Evolutionary conservation across 2,888 invertebrate species (phyloP), one percentile per base, ranked within the genome.

Genomic region (Hylaea fasciaria): DNA sequence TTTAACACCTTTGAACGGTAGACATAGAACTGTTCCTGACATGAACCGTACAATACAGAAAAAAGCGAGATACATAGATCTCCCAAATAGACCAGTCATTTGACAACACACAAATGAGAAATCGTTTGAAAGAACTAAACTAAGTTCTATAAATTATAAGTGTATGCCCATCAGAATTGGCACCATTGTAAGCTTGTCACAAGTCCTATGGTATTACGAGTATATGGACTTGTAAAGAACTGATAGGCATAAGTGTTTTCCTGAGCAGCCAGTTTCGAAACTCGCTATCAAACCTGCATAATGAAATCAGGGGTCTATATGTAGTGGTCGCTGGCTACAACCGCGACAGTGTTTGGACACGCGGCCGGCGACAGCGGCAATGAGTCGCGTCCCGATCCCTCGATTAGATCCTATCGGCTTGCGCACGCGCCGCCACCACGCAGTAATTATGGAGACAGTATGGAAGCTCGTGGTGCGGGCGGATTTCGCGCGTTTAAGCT

Each of bases 261-360:
- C 10, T 37, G 12, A 37, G 37, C n/a, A 3, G 10, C 37, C 37
- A 37, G 40, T 16, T 16, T 9, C 14, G 13, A 47, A 47, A 16
- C 14, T 16, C 11, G 3, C 16, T 16, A 47, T 35, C 47, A 35
- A 35, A 47, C 16, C 45, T 29, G 11, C 13, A 5, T 47, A n/a
- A 39, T 57, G 39, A 44, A 56, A 28, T 50, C 29, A 17, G 22
- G 16, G 51, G 35, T 57, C 61, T 35, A 37, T 9, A 0, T 11
- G 14, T 8, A 48, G 22, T 62, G 61, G 56, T 53, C 49, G 52
- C 61, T 39, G 69, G 71, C 59, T 70, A 68, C 75, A 68, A 64
- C 47, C n/a, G 70, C 72, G 79, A 76, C 83, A 80, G 76, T 87
- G 86, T 88, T 88, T 88, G 82, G 86, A 88, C 87, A 85, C 78